Conservation (phyloP, 2,113 vertebrate species). For the Lepus europaeus region DNA sequence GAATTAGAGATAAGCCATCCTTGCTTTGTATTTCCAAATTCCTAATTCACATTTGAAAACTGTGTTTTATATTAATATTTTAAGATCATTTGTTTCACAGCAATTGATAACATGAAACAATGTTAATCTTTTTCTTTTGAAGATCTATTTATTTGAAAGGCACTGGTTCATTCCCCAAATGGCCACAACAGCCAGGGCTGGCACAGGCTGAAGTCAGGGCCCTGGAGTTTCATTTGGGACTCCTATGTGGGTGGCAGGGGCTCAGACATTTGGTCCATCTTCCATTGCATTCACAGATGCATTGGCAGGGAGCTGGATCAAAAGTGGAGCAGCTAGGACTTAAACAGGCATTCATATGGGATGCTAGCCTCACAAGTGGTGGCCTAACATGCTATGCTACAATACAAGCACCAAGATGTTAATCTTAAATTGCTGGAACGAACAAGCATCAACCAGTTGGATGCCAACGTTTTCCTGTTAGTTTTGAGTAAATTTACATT, state of each 20-base stretch:
- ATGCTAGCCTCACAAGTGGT: no score
- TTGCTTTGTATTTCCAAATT: neutral
- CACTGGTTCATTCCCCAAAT: no score
- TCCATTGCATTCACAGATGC: no score
- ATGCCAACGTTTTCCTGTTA: neutral
- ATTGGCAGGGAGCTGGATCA: no score
- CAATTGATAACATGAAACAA: neutral
- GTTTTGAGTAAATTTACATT: conserved; percentile 9
- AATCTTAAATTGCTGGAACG: neutral
- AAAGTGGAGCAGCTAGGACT: no score
- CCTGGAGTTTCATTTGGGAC: no score
- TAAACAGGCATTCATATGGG: no score
- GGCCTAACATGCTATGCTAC: no score
- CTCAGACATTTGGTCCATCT: no score
- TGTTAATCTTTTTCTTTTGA: neutral
- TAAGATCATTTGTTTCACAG: neutral
- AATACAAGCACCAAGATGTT: neutral
- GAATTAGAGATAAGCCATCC: neutral
- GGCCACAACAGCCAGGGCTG: no score
- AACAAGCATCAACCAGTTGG: neutral
- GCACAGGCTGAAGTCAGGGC: no score
- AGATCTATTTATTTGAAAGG: neutral
- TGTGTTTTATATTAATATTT: neutral
- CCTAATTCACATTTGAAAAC: neutral
- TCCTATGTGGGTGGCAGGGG: no score